These are phyloP conservation scores for Isotomurus palustris DNA, from an alignment of 2,888 invertebrate species.

Conservation along the genomic window DNA sequence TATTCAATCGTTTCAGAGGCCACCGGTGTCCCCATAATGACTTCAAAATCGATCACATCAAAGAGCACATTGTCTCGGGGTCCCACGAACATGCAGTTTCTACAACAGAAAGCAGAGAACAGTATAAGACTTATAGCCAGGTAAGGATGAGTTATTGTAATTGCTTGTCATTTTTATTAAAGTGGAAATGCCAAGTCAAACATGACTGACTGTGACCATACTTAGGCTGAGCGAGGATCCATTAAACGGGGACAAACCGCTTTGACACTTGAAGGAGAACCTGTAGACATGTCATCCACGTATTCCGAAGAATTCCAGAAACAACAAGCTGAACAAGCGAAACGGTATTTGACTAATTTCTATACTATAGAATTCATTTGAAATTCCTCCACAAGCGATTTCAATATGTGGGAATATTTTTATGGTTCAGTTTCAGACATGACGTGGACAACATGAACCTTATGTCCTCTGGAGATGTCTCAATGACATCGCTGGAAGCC, in stretches of 20 bases:
- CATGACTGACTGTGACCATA: background rate
- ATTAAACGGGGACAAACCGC: conserved; percentile 49
- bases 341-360: conserved; percentile 49
- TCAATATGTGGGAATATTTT: background rate
- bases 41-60: conserved; percentile 40
- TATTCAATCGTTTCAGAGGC: conserved; percentile 68
- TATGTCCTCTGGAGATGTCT: conserved; percentile 16
- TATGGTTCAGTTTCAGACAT: conserved; percentile 50
- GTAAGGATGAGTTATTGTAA: conserved; percentile 10
- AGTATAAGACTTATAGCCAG: conserved; percentile 37
- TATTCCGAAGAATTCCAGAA: conserved; percentile 64
- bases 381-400: background rate
- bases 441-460: conserved; percentile 47
- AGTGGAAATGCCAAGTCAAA: background rate
- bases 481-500: background rate
- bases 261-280: conserved; percentile 38
- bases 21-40: conserved; percentile 72
- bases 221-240: conserved; percentile 48
- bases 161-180: background rate
- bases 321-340: conserved; percentile 60
- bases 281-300: conserved; percentile 56
- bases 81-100: conserved; percentile 20
- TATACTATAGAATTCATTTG: background rate
- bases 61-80: conserved; percentile 27
- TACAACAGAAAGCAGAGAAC: conserved; percentile 43